Evolutionary conservation across 2,113 vertebrate genomes (phyloP).

Genomic region (Theristicus caerulescens): DNA sequence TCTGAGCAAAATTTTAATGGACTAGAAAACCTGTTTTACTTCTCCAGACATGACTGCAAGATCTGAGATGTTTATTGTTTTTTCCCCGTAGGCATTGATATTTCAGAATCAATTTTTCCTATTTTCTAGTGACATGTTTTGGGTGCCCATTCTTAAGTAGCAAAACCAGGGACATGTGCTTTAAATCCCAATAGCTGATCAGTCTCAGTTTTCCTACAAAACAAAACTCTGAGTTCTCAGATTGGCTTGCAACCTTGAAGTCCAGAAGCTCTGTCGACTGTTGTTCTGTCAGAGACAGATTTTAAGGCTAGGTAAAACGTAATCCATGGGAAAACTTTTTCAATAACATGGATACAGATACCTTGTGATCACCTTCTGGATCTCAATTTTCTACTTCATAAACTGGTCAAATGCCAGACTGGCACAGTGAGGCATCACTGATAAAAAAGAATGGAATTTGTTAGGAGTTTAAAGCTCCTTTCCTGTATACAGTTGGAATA

Average conservation of each 20-base stretch:
- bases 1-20: neutral
- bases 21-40: neutral
- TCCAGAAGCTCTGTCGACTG: neutral
- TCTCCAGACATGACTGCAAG: neutral
- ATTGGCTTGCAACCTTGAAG: neutral
- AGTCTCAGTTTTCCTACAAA: neutral
- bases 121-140: neutral
- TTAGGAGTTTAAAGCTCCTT: neutral
- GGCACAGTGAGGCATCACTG: neutral
- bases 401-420: neutral
- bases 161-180: neutral
- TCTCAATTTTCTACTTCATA: neutral
- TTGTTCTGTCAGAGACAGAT: neutral
- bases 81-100: neutral
- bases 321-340: neutral
- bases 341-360: neutral
- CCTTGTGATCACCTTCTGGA: neutral
- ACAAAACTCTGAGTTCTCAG: neutral
- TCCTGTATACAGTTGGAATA: neutral
- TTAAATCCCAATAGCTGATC: neutral
- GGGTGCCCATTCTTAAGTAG: neutral
- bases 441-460: rapidly evolving
- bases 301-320: neutral
- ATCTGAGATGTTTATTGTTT: neutral
- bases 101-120: neutral